Base-by-base conservation (phyloP, 1,140 invertebrate genomes). In the Palaemon carinicauda region DNA sequence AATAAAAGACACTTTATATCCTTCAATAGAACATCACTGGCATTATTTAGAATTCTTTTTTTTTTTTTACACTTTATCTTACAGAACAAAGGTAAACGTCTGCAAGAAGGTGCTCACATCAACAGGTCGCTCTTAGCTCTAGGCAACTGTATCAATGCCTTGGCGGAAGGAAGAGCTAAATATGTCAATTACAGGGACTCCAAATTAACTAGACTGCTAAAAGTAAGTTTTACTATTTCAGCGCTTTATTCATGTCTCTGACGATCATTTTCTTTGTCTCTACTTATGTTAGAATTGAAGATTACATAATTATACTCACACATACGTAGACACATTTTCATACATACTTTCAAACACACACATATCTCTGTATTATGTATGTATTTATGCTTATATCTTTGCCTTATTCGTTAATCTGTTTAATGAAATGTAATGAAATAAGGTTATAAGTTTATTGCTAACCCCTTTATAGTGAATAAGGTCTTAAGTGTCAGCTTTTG, bases 121-220 rank as follows among this genome's bases (percentile, higher is more conserved):
- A 99, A 99, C 92, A 93, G 96, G 31, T 97, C 96, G 0, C 92
- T 98, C 0, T 91, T 98, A 29, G 97, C 97, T 0, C 92, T 99
- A 41, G 97, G 97, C 0, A 99, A 98, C 92, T 98, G 97, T 90
- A 99, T 99, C 89, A 98, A 98, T 91, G 97, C 97, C 0, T 92
- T 99, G 7, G 96, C 95, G 1, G 95, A 95, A 81, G 91, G 92
- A 79, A 92, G 91, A 15, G 90, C 91, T 7, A 92, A 95, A 89
- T 98, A 97, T 91, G 96, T 98, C 0, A 99, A 99, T 92, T 99
- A 96, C 91, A 93, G 98, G 5, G 98, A 99, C 91, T 98, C 97
- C 15, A 99, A 99, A 92, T 92, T 99, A 56, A 99, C 98, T 0
- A 89, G 89, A 19, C 85, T 89, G 2, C 82, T 89, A 5, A 89